Conservation (phyloP, 2,797 vertebrate genomes). For the Erithacus rubecula region DNA sequence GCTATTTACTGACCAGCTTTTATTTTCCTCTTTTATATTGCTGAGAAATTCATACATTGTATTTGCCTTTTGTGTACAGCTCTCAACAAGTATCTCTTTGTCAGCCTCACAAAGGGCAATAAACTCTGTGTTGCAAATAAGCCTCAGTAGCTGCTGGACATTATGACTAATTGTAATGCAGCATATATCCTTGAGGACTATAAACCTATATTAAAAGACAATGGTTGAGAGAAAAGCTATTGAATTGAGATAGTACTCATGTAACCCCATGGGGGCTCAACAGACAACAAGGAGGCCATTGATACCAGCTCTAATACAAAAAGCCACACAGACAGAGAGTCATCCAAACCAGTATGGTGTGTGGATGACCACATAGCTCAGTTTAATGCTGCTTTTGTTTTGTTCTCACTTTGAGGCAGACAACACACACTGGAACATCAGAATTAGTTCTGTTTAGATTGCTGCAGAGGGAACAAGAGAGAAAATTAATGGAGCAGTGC, state of each 20-base stretch:
- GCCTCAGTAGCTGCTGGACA: slow-evolving; percentile 72
- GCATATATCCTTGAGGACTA: slow-evolving; percentile 77
- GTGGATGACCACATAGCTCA: slow-evolving; percentile 71
- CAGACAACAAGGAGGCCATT: slow-evolving; percentile 81
- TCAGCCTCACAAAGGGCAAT: slow-evolving; percentile 76
- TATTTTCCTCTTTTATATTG: slow-evolving; percentile 59
- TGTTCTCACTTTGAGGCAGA: slow-evolving; percentile 64
- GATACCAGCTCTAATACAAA: slow-evolving; percentile 67
- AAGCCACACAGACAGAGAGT: slow-evolving; percentile 68
- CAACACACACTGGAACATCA: slow-evolving; percentile 66
- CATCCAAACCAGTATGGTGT: slow-evolving; percentile 71
- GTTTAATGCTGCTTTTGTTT: slow-evolving; percentile 80
- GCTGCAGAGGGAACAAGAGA: slow-evolving; percentile 22
- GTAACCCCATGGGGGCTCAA: slow-evolving; percentile 75
- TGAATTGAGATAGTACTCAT: slow-evolving; percentile 78
- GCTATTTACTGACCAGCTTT: slow-evolving; percentile 54
- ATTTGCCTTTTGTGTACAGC: slow-evolving; percentile 77
- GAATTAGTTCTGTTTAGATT: slow-evolving; percentile 71
- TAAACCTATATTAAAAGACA: slow-evolving; percentile 80
- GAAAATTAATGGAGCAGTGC: slow-evolving; percentile 24
- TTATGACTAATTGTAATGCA: slow-evolving; percentile 80
- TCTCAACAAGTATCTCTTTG: slow-evolving; percentile 79
- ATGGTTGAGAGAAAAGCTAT: slow-evolving; percentile 75
- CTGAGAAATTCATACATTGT: slow-evolving; percentile 78
- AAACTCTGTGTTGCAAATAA: slow-evolving; percentile 75